Evolutionary conservation across 2,113 vertebrate genomes (phyloP).

Genomic region (Poeciliopsis turrubarensis): DNA sequence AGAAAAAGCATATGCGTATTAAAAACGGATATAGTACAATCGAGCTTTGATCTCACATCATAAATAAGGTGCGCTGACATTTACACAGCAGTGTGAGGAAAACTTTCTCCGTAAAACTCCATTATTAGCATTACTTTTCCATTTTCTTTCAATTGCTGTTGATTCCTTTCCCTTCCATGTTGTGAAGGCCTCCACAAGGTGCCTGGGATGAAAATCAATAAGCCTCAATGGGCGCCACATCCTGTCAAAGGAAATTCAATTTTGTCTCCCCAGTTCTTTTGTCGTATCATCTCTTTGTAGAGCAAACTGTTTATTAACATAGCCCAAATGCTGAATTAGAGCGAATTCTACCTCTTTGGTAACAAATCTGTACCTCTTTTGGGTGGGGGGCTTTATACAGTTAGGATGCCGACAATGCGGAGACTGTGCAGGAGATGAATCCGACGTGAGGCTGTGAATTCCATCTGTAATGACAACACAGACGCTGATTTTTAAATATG

Average conservation of each 20-base stretch:
- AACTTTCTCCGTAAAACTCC: conserved; percentile 66
- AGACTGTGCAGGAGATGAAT: conserved; percentile 33
- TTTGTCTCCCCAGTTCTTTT: conserved; percentile 77
- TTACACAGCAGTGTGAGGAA: conserved; percentile 59
- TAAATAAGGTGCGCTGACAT: conserved; percentile 69
- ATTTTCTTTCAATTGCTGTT: conserved; percentile 75
- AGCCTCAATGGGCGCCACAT: conserved; percentile 79
- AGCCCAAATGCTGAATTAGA: conserved; percentile 72
- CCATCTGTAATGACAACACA: conserved; percentile 1
- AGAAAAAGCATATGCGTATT: conserved; percentile 2
- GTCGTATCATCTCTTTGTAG: conserved; percentile 78
- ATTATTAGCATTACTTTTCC: conserved; percentile 73
- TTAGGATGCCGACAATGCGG: conserved; percentile 40
- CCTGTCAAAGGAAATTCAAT: conserved; percentile 84
- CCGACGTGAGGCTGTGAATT: background rate
- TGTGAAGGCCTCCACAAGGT: conserved; percentile 80
- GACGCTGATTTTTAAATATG: background rate
- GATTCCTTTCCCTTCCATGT: conserved; percentile 76
- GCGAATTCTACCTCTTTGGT: conserved; percentile 49
- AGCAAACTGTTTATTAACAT: conserved; percentile 80
- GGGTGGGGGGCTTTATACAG: conserved; percentile 10
- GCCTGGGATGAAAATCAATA: conserved; percentile 82
- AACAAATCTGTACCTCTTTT: conserved; percentile 44
- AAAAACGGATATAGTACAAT: conserved; percentile 16
- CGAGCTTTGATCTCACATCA: conserved; percentile 25